phyloP scores from a whole-genome alignment of 2,113 vertebrate genomes.

The Reinhardtius hippoglossoides region DNA sequence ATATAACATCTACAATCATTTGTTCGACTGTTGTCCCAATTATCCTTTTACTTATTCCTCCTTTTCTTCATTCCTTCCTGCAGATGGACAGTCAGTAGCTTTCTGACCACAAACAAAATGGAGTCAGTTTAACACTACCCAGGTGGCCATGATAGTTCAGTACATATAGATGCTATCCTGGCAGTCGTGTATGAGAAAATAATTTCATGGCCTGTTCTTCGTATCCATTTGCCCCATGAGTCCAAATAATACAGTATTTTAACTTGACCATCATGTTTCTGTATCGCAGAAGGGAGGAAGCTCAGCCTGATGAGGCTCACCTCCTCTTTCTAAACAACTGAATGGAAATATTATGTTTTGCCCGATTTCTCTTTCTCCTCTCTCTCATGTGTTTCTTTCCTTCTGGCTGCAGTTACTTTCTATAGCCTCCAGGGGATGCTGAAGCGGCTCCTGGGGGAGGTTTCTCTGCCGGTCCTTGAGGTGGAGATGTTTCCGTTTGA shows the following conservation, averaged over 20 bases:
- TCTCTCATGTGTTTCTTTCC: slow-evolving; percentile 56
- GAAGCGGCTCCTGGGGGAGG: slow-evolving; percentile 52
- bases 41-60: not conserved
- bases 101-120: no score
- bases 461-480: slow-evolving; percentile 73
- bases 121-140: not conserved
- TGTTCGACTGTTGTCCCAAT: not conserved
- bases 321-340: slow-evolving; percentile 44
- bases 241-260: slow-evolving; percentile 37
- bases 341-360: slow-evolving; percentile 13
- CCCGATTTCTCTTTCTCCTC: not conserved
- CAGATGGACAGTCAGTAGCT: no score
- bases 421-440: slow-evolving; percentile 24
- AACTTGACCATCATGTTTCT: not conserved
- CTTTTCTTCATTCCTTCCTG: no score
- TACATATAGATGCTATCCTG: not conserved
- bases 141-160: not conserved
- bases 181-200: slow-evolving; percentile 10
- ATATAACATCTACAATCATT: not conserved
- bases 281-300: slow-evolving; percentile 6
- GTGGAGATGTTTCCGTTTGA: slow-evolving; percentile 86
- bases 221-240: not conserved
- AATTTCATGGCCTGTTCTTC: not conserved
- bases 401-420: slow-evolving; percentile 39
- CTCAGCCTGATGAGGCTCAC: not conserved